Conservation (phyloP, 2,113 vertebrate species). For the Chiloscyllium plagiosum region DNA sequence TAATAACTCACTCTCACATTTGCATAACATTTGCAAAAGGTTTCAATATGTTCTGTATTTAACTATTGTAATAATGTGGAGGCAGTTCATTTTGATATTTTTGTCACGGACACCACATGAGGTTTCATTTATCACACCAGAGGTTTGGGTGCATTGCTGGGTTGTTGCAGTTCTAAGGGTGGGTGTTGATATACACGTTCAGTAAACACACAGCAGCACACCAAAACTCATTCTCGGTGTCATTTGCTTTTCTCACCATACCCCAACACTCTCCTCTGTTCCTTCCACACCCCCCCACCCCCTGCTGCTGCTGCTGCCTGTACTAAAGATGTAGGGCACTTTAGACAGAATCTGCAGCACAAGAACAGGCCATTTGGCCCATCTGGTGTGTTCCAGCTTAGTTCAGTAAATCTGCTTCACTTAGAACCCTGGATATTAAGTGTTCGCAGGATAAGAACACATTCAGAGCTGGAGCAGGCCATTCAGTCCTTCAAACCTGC, state of each 20-base stretch:
- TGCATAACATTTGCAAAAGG: slow-evolving; percentile 1
- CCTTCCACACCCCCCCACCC: not conserved
- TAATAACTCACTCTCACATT: slow-evolving; percentile 11
- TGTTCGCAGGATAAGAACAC: not conserved
- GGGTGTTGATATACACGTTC: not conserved
- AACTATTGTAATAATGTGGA: not conserved
- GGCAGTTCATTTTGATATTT: slow-evolving; percentile 1
- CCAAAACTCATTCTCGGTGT: not conserved
- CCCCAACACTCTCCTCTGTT: not conserved
- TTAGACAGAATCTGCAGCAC: not conserved
- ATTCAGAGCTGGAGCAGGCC: too few relatives aligned
- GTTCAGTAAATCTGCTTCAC: not conserved
- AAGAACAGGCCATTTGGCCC: not conserved
- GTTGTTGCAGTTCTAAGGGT: not conserved
- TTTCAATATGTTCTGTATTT: not conserved
- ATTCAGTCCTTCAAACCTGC: too few relatives aligned
- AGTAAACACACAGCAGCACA: not conserved
- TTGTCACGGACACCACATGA: not conserved
- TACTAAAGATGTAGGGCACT: not conserved
- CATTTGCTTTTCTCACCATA: not conserved
- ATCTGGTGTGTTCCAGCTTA: not conserved
- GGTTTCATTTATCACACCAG: not conserved
- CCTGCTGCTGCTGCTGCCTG: not conserved
- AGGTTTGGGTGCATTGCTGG: not conserved
- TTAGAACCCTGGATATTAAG: not conserved